Evolutionary conservation across 37 sponge, comb jelly and placozoan genomes (phyloP), one percentile per base, ranked within the genome.

Genomic region (Eunapius fragilis): DNA sequence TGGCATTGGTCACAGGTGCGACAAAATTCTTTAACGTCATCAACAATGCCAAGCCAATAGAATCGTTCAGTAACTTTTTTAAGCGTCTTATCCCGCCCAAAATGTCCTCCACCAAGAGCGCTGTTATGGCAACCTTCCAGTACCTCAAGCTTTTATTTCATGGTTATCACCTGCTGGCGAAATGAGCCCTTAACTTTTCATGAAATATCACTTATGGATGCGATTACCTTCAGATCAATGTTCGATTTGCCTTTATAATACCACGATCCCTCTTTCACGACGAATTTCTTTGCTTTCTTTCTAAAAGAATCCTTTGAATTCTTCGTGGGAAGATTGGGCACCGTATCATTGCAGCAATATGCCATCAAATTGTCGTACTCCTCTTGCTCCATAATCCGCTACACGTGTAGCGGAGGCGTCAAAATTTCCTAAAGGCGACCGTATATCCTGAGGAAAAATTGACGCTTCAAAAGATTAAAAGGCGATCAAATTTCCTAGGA

Each of bases 31-130:
- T 68, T 86, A 36, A 86, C 87, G 37, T 86, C 87, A 24, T 78
- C 72, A 31, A 80, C 80, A 72, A 86, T 86, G 28, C 87, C 80
- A 25, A 78, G 71, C 87, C 87, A 86, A 26, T 80, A 80, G 72
- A 71, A 80, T 26, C 72, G 25, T 25, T 86, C 71, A 69, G 41
- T 49, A n/a, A n/a, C n/a, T n/a, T n/a, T 27, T 73, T 30, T 11
- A 45, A 81, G 31, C 14, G 82, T 81, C 71, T 81, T 81, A 33
- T 77, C 86, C 32, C 70, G 22, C 9, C 86, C 86, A 79, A 86
- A 86, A 32, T 86, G 79, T 0, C 79, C 86, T 22, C 79, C 79
- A 58, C 80, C 69, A 69, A 86, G 70, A 79, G 32, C 58, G 67
- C 36, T 38, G 14, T 69, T 36, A 70, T 86, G 86, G 37, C 79